These are phyloP conservation scores for Temnothorax unifasciatus DNA, from an alignment of 2,888 invertebrate genomes.

Conservation along the genomic window DNA sequence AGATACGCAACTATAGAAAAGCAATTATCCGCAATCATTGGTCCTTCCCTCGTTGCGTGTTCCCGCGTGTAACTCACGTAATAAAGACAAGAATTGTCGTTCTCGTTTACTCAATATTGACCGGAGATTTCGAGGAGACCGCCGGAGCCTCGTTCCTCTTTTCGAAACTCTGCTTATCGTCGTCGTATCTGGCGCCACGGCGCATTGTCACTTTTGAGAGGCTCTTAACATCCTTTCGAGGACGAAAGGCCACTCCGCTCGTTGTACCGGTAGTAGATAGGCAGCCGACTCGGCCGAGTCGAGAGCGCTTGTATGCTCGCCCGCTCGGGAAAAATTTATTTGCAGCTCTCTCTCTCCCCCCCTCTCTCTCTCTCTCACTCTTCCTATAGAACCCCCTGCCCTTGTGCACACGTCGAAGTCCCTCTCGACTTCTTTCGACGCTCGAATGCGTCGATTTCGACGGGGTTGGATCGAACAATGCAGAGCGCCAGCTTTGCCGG, in stretches of 20 bases:
- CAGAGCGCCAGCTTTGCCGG: not conserved
- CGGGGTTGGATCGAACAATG: constrained; percentile 31
- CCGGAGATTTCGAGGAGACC: constrained; percentile 12
- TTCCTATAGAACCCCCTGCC: constrained; percentile 18
- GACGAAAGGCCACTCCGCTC: constrained; percentile 79
- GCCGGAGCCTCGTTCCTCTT: not conserved
- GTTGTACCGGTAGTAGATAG: constrained; percentile 72
- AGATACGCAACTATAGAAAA: constrained; percentile 46
- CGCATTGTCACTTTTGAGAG: constrained; percentile 81
- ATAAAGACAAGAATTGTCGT: constrained; percentile 29
- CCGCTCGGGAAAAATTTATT: constrained; percentile 83
- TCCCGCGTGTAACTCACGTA: constrained; percentile 5
- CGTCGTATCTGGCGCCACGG: constrained; percentile 73
- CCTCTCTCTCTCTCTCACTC: constrained; percentile 32
- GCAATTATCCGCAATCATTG: constrained; percentile 49
- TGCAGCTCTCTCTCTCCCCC: constrained; percentile 68
- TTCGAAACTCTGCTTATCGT: constrained; percentile 71
- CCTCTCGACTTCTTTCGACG: constrained; percentile 59
- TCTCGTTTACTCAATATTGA: constrained; percentile 32
- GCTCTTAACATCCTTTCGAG: constrained; percentile 76
- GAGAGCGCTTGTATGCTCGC: constrained; percentile 81
- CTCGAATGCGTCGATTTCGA: constrained; percentile 65
- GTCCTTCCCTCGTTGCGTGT: not conserved
- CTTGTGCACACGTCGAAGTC: constrained; percentile 55
- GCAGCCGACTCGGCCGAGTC: constrained; percentile 77